Conservation (phyloP, 2,888 invertebrate genomes). For the Oxytorus armatus region DNA sequence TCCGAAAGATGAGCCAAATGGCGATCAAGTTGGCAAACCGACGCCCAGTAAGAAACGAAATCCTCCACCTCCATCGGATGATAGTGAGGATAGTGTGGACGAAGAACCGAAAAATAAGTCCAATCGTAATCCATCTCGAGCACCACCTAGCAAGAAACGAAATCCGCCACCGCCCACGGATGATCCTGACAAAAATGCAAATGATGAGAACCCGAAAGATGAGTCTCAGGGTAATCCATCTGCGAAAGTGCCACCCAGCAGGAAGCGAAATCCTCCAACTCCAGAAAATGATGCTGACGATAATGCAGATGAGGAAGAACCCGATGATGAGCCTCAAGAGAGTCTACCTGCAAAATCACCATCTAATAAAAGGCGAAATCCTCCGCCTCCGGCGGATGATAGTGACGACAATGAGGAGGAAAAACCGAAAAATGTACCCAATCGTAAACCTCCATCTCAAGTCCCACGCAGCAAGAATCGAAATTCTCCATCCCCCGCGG, state of each 20-base stretch:
- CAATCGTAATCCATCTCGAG: slow-evolving; percentile 6
- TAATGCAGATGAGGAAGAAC: background rate
- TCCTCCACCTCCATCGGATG: slow-evolving; percentile 2
- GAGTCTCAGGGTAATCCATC: slow-evolving; percentile 13
- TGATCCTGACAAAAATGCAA: slow-evolving; percentile 24
- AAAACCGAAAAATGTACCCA: slow-evolving; percentile 12
- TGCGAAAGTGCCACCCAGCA: slow-evolving; percentile 16
- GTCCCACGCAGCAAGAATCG: slow-evolving; percentile 4
- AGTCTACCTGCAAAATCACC: background rate
- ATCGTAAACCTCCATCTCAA: slow-evolving; percentile 19
- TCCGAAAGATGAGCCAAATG: slow-evolving; percentile 3
- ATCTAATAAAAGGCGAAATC: slow-evolving; percentile 11
- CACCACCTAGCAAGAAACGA: slow-evolving; percentile 17
- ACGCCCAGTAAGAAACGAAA: slow-evolving; percentile 15
- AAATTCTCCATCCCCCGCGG: slow-evolving; percentile 9
- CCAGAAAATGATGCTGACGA: slow-evolving; percentile 7
- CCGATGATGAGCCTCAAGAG: background rate
- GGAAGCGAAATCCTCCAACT: background rate
- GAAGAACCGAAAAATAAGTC: slow-evolving; percentile 19
- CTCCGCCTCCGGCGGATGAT: slow-evolving; percentile 19
- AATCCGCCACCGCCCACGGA: slow-evolving; percentile 27
- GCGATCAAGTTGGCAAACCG: background rate
- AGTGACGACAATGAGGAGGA: slow-evolving; percentile 21
- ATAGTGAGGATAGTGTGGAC: slow-evolving; percentile 3
- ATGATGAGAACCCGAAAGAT: slow-evolving; percentile 35